Conservation (phyloP, 53 echinoderm and acorn worm species). For the Holothuria scabra region DNA sequence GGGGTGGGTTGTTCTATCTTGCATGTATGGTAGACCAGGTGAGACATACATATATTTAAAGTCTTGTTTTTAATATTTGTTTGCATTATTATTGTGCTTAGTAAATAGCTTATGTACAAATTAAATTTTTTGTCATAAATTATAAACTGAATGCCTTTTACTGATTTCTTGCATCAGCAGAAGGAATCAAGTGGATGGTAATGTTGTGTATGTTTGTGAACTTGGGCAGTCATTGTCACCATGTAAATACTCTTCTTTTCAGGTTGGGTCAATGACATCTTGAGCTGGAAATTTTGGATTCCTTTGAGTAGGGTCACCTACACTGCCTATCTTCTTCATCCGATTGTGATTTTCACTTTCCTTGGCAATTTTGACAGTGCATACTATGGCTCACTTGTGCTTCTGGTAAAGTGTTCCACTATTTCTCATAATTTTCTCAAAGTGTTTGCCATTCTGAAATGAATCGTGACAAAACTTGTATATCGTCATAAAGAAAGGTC, state of each 20-base stretch:
- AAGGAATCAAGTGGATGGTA: no score
- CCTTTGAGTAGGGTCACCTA: conserved; percentile 80
- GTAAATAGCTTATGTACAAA: no score
- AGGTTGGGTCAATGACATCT: conserved; percentile 79
- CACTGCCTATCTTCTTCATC: conserved; percentile 88
- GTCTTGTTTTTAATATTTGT: no score
- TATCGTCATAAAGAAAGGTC: no score
- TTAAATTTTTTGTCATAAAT: no score
- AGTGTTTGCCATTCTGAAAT: no score
- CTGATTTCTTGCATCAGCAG: no score
- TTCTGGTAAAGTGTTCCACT: conserved; percentile 20
- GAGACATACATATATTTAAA: background rate
- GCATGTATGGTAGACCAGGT: conserved; percentile 88
- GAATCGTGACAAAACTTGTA: no score
- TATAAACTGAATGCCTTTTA: no score
- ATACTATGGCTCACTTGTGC: conserved; percentile 44
- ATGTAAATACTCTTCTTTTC: background rate
- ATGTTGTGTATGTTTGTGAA: no score
- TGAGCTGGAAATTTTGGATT: conserved; percentile 72
- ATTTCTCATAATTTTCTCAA: background rate
- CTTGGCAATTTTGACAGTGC: conserved; percentile 24
- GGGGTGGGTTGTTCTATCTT: conserved; percentile 81
- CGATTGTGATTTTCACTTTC: conserved; percentile 62
- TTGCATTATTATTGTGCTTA: no score
- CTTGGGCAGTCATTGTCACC: no score